Base-by-base conservation (phyloP, 2,113 vertebrate genomes). In the Dipodomys ordii region DNA sequence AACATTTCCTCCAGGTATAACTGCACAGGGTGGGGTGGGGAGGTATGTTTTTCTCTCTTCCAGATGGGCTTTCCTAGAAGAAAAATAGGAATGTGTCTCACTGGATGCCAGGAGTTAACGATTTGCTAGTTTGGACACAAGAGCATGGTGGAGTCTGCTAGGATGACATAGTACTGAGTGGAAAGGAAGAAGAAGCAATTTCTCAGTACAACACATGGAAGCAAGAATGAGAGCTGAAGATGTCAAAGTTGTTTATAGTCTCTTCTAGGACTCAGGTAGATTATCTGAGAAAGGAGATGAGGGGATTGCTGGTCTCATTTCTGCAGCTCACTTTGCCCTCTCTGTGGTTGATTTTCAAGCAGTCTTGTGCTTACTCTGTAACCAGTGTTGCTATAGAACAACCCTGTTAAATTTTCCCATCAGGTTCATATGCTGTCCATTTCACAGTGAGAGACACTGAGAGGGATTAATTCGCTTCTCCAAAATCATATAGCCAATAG, bases 221-320 rank as follows among this genome's bases (percentile, higher is more conserved):
- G 94, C 9, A 89, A 96, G 94, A 95, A 7, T 90, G 87, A 96
- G 81, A 0, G 10, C 20, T 86, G 87, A 91, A 93, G 89, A 96
- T 93, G 89, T 94, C 65, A 67, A 93, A 91, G 79, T 81, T 35
- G 25, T 57, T 32, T 68, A 79, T 18, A 72, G 69, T 68, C 44
- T 79, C 6, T 77, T 68, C 84, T 93, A 82, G 15, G 90, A 87
- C 79, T 78, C 1, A 0, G 69, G 15, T 16, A 8, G 92, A 15
- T 90, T 94, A 84, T 71, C 1, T 0, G 15, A 95, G 67, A 30
- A 90, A 76, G 30, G 28, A 60, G 80, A 82, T 91, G 89, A 88
- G 27, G 76, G 27, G 32, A 62, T 84, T 60, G 7, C 35, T 57
- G 6, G 60, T 87, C 77, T 68, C 90, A 90, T 44, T 83, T 67